Base-by-base conservation (phyloP, 35 echinoderm and acorn worm genomes). In the Ophiothrix spiculata region DNA sequence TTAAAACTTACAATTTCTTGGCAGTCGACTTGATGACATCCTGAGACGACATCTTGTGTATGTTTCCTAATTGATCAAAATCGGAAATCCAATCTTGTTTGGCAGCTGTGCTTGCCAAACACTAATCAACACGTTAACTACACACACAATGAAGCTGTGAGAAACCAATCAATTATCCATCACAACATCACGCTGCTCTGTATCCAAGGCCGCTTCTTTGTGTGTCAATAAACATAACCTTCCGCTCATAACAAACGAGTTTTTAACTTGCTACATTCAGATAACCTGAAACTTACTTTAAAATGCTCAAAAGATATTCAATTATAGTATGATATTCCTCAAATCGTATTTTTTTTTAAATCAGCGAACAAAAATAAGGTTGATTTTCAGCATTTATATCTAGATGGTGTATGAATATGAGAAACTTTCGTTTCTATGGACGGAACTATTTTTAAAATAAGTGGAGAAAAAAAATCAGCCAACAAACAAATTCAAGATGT, bases 1-100 rank as follows among this genome's bases (percentile, higher is more conserved):
- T n/a, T n/a, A n/a, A n/a, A n/a, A 91, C 94, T 82, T 80, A 97
- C 94, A 97, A 87, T 79, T 97, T 97, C 40, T 90, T 91, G 16
- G 94, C 94, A 0, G 94, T 97, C 38, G 86, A 89, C 81, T 97
- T 97, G 45, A 97, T 97, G 6, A 97, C 83, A 64, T 97, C 93
- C 56, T 95, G 93, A 19, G 93, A 95, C 11, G 93, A 95, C 93
- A 91, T 90, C 54, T 76, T 90, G 64, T 29, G 76, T 14, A 23
- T 56, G 21, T 15, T 56, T 80, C n/a, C 31, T 69, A n/a, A 69
- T 69, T 15, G 60, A 69, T 69, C 60, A 69, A 15, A 69, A n/a
- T 69, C 10, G 60, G 60, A 69, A 69, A 69, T 69, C n/a, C n/a
- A 69, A 69, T 69, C 60, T 69, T 69, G 60, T 69, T n/a, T 69